Percentiles rank a stretch among this genome's conserved stretches.
Conservation (phyloP, 1,140 invertebrate genomes). For the Teleopsis dalmanni region DNA sequence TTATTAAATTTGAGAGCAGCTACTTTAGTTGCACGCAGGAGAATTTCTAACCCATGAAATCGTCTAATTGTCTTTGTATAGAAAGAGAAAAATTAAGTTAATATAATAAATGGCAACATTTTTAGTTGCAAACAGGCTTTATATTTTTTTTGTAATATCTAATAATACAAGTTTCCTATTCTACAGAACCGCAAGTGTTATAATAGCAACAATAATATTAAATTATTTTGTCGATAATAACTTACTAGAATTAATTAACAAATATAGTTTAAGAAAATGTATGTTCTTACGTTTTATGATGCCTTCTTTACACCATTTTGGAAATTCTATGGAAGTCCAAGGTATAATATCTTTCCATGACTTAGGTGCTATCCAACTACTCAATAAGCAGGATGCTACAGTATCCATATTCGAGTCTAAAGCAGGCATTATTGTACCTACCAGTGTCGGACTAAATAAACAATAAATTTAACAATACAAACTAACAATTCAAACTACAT, state of each 20-base stretch:
- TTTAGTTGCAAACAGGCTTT: too few relatives aligned
- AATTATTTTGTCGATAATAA: not conserved
- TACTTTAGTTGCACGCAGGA: too few relatives aligned
- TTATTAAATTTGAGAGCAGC: too few relatives aligned
- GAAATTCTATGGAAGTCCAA: constrained; percentile 29
- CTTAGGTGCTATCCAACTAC: constrained; percentile 27
- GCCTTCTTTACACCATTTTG: constrained; percentile 27
- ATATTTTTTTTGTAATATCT: too few relatives aligned
- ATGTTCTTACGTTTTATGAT: constrained; percentile 22
- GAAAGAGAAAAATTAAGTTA: too few relatives aligned
- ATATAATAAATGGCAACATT: not conserved
- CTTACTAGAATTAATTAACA: too few relatives aligned
- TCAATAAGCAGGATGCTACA: constrained; percentile 26
- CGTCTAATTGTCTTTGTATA: too few relatives aligned
- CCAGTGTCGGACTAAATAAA: constrained; percentile 23
- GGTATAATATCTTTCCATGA: constrained; percentile 19
- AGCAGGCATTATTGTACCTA: constrained; percentile 36
- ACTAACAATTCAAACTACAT: too few relatives aligned
- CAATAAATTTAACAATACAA: not conserved
- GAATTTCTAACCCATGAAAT: too few relatives aligned
- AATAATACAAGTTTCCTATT: not conserved
- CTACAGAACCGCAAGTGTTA: not conserved
- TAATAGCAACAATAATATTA: not conserved
- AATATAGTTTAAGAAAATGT: not conserved
- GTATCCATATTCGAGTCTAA: constrained; percentile 34